A percentile compares a stretch with the other conserved stretches of the same genome.
These are phyloP conservation scores for Trichogramma evanescens DNA, from an alignment of 2,888 invertebrate species.

Conservation along the genomic window DNA sequence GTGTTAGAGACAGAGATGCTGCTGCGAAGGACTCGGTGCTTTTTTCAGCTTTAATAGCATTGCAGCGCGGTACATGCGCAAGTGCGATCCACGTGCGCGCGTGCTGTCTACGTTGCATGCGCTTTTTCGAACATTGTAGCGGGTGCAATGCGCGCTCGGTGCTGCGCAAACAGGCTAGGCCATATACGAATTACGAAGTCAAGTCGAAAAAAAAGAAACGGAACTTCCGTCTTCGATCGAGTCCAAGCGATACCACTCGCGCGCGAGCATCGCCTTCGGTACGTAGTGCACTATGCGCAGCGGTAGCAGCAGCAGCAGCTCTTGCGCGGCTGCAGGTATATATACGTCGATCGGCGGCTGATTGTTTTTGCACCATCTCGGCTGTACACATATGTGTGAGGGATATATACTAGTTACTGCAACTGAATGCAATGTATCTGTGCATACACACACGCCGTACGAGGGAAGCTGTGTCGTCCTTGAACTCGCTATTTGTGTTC, in stretches of 20 bases:
- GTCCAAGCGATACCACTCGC: constrained; percentile 19
- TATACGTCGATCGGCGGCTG: constrained; percentile 16
- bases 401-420: not conserved
- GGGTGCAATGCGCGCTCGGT: no score
- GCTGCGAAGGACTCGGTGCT: not conserved
- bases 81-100: no score
- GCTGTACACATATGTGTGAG: not conserved
- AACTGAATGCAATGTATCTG: not conserved
- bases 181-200: constrained; percentile 11
- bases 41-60: no score
- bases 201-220: not conserved
- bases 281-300: not conserved
- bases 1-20: constrained; percentile 24
- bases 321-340: constrained; percentile 21
- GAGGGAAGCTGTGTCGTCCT: constrained; percentile 2
- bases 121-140: no score
- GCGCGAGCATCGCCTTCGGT: constrained; percentile 3
- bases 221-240: constrained; percentile 30
- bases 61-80: no score
- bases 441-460: not conserved
- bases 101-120: no score
- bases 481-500: constrained; percentile 11
- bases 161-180: no score
- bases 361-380: constrained; percentile 17
- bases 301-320: constrained; percentile 10